Base-by-base conservation (phyloP, 2,888 invertebrate genomes). In the Chaetogeoica ovagalla region DNA sequence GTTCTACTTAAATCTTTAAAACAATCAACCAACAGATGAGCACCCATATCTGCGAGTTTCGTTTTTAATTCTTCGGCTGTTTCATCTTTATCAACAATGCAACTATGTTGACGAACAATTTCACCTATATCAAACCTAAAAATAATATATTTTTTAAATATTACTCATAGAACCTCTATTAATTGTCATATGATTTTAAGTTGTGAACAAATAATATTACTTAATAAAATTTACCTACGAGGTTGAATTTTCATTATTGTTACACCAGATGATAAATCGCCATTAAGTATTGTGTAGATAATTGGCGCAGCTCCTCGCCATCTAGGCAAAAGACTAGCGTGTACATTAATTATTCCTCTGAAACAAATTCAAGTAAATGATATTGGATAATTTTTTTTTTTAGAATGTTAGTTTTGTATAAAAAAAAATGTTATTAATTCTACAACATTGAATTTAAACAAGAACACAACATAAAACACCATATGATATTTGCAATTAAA, bases 291-390 rank as follows among this genome's bases (percentile, higher is more conserved):
- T 0, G 96, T 91, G 87, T 96, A 91, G 75, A 94, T 90, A 70
- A 97, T 92, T 0, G 98, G 98, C 0, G 97, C 93, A 15, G 97
- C 95, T 9, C 98, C 98, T 83, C 97, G 89, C 95, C 96, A 97
- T 79, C 93, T 89, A 0, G 98, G 98, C 82, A 98, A 87, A 71
- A 97, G 86, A 87, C 97, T 97, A 0, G 93, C 95, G 87, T 98
- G 98, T 0, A 97, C 93, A 88, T 98, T 98, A 55, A 97, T 88
- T 89, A 97, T 95, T 43, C 97, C 97, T 84, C 94, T 94, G 85
- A 76, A 88, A 88, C 82, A 84, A 83, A 83, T 82, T 65, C 30
- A 39, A 39, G 17, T 30, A n/a, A 30, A 52, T 37, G 8, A 6
- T 70, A 37, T 37, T 52, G 15, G 52, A 9, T 57, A 57, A n/a